Base-by-base conservation (phyloP, 2,888 invertebrate genomes). In the Patella pellucida region DNA sequence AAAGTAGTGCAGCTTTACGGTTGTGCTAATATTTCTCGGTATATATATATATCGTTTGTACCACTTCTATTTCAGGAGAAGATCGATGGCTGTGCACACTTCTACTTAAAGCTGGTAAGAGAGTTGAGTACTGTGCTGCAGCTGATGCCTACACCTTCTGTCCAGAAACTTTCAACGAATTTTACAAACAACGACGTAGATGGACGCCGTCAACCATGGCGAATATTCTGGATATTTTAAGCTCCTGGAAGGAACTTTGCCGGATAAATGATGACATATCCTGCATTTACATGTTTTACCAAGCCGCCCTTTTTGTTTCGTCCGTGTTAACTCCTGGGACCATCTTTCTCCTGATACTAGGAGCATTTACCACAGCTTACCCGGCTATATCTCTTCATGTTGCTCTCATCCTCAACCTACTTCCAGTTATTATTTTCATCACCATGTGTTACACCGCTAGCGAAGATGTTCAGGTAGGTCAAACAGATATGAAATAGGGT, bases 71-170 rank as follows among this genome's bases (percentile, higher is more conserved):
- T 71, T 7, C 68, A 93, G 95, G 97, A 70, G 98, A 98, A 93
- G 98, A 98, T 93, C 95, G 98, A 91, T 98, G 98, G 98, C 93
- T 98, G 78, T 98, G 98, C 89, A 98, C 98, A 0, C 92, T 98
- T 68, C 92, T 98, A 41, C 93, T 98, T 11, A 98, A 98, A 92
- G 93, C 98, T 91, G 98, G 98, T 14, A 98, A 98, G 91, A 94
- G 97, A 82, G 98, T 97, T 0, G 98, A 98, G 92, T 98, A 99
- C 90, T 97, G 97, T 83, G 98, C 98, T 89, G 98, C 98, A 15
- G 97, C 97, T 3, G 98, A 98, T 90, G 98, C 98, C 41, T 96
- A 97, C 92, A 98, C 98, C 2, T 98, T 97, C 87, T 97, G 97
- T 68, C 98, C 98, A 0, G 98, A 98, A 68, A 78, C 79, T 19